Percentiles rank a stretch among this genome's conserved stretches.
These are phyloP conservation scores for Lindbergichthys nudifrons DNA, from an alignment of 2,797 vertebrate species.

Conservation along the genomic window DNA sequence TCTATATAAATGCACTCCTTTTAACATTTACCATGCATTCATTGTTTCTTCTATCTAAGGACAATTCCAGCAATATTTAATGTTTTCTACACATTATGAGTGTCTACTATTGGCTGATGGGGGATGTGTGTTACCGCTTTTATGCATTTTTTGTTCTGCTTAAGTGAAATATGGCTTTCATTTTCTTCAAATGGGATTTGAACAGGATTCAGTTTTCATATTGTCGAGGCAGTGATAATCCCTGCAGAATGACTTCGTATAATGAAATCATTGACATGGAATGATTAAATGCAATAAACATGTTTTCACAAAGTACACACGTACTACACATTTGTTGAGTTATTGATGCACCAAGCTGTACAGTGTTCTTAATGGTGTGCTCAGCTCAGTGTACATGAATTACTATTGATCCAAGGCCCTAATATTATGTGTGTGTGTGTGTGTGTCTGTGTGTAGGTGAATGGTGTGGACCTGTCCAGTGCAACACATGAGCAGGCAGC, in stretches of 20 bases:
- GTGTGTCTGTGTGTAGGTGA: slow-evolving; percentile 86
- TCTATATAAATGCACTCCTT: too few relatives aligned
- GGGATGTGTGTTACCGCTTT: neutral
- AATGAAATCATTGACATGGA: slow-evolving; percentile 24
- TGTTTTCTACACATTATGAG: neutral
- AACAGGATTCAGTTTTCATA: slow-evolving; percentile 29
- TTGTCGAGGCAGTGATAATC: slow-evolving; percentile 16
- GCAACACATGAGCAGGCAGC: slow-evolving; percentile 98
- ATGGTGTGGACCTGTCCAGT: slow-evolving; percentile 92
- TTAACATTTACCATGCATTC: neutral
- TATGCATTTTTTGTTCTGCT: neutral
- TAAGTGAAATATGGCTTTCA: slow-evolving; percentile 51
- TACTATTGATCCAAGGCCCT: slow-evolving; percentile 23
- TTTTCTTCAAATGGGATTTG: slow-evolving; percentile 34
- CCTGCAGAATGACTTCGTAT: slow-evolving; percentile 28
- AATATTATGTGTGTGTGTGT: slow-evolving; percentile 26
- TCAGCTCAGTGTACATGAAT: slow-evolving; percentile 12
- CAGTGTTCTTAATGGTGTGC: neutral
- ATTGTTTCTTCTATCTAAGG: neutral
- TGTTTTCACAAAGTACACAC: slow-evolving; percentile 8
- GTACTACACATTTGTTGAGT: slow-evolving; percentile 5
- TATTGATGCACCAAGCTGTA: slow-evolving; percentile 18
- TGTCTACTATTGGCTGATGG: neutral
- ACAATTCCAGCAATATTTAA: neutral
- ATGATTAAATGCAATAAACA: slow-evolving; percentile 30